Evolutionary conservation across 23 tunicate genomes (phyloP).

Genomic region (Ciona savignyi): DNA sequence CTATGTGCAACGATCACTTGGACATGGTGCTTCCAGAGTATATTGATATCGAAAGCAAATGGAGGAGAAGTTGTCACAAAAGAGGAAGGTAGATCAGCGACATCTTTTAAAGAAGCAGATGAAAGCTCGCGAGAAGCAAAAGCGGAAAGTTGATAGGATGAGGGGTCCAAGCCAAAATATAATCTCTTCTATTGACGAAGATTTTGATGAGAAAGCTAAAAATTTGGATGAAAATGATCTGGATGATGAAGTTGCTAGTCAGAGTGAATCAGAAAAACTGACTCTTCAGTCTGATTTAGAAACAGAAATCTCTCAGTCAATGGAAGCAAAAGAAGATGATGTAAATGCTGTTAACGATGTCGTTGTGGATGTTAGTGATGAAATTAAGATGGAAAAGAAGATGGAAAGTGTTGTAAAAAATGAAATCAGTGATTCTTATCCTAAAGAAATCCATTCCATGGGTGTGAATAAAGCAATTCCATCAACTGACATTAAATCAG

Average conservation of each 20-base stretch:
- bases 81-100: slow-evolving; percentile 6
- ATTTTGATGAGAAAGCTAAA: slow-evolving; percentile 9
- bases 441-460: background rate
- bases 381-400: background rate
- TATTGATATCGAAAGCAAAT: slow-evolving; percentile 49
- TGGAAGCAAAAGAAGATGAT: background rate
- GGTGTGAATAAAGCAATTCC: background rate
- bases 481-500: background rate
- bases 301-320: background rate
- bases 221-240: background rate
- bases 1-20: no score
- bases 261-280: background rate
- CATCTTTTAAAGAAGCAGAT: slow-evolving; percentile 48
- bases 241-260: background rate
- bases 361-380: background rate
- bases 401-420: background rate
- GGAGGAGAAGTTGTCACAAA: slow-evolving; percentile 19
- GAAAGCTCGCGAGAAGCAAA: slow-evolving; percentile 59
- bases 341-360: no score
- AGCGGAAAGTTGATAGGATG: slow-evolving; percentile 39
- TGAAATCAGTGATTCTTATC: background rate
- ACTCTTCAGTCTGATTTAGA: no score
- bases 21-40: no score
- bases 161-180: slow-evolving; percentile 62
- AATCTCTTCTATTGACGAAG: slow-evolving; percentile 52